These are phyloP conservation scores for Iguana delicatissima DNA, from an alignment of 2,797 vertebrate genomes.

Conservation along the genomic window DNA sequence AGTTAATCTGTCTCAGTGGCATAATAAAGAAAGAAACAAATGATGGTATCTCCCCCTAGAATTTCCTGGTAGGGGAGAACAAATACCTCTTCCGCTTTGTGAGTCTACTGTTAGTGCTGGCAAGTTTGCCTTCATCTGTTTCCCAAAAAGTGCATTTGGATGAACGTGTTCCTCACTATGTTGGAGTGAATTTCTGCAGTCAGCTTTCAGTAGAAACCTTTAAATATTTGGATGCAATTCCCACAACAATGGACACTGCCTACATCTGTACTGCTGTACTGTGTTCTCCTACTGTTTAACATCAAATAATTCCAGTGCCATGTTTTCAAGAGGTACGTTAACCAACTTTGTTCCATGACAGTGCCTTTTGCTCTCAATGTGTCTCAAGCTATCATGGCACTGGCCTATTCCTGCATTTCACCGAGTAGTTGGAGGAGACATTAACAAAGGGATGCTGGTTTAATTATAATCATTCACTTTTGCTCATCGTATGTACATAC, in stretches of 20 bases:
- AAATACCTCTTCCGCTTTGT: constrained; percentile 36
- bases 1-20: constrained; percentile 34
- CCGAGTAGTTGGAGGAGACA: neutral
- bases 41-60: constrained; percentile 39
- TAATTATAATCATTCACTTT: neutral
- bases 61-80: constrained; percentile 24
- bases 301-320: neutral
- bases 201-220: neutral
- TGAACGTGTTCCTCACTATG: neutral
- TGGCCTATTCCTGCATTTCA: neutral
- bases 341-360: neutral
- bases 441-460: neutral
- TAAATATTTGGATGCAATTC: neutral
- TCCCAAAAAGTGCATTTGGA: constrained; percentile 10
- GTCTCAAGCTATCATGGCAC: neutral
- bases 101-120: constrained; percentile 16
- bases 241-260: neutral
- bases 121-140: constrained; percentile 22
- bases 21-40: constrained; percentile 39
- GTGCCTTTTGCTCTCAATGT: neutral
- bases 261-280: neutral
- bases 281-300: neutral
- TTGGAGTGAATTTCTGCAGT: neutral
- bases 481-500: neutral
- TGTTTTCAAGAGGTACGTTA: neutral